These are phyloP conservation scores for Rhodophaea formosa DNA, from an alignment of 2,888 invertebrate genomes.

Conservation along the genomic window DNA sequence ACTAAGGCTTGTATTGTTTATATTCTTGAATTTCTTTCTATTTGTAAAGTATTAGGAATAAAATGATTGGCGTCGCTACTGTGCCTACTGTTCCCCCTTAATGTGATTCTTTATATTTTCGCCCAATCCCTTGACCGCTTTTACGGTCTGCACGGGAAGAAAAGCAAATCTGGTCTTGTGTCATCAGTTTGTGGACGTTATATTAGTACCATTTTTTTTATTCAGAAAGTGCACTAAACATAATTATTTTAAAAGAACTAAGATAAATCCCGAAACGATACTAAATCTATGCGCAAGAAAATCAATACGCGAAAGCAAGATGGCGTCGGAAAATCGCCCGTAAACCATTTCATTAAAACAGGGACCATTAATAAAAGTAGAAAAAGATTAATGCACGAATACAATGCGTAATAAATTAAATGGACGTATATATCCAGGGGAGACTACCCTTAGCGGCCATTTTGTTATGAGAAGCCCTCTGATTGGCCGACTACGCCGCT, in stretches of 20 bases:
- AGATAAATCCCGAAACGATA: background rate
- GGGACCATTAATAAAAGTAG: slow-evolving; percentile 75
- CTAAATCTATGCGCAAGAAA: slow-evolving; percentile 21
- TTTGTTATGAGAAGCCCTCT: slow-evolving; percentile 46
- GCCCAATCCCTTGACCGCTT: no score
- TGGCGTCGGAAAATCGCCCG: slow-evolving; percentile 60
- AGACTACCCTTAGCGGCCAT: slow-evolving; percentile 69
- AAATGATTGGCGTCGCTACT: no score
- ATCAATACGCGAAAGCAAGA: slow-evolving; percentile 50
- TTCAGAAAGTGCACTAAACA: no score
- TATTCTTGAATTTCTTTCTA: no score
- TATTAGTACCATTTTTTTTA: no score
- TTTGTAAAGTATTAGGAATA: no score
- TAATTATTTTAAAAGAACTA: background rate
- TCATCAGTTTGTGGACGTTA: no score
- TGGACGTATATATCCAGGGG: slow-evolving; percentile 61
- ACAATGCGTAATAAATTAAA: slow-evolving; percentile 80
- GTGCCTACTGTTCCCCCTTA: no score
- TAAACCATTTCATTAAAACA: slow-evolving; percentile 74
- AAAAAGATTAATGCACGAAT: slow-evolving; percentile 77
- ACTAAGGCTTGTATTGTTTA: no score
- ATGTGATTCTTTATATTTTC: no score
- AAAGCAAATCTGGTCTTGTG: no score
- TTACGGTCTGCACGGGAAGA: no score
- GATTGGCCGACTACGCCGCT: slow-evolving; percentile 64